Evolutionary conservation across 2,888 invertebrate genomes (phyloP).

Genomic region (Stenurella melanura): DNA sequence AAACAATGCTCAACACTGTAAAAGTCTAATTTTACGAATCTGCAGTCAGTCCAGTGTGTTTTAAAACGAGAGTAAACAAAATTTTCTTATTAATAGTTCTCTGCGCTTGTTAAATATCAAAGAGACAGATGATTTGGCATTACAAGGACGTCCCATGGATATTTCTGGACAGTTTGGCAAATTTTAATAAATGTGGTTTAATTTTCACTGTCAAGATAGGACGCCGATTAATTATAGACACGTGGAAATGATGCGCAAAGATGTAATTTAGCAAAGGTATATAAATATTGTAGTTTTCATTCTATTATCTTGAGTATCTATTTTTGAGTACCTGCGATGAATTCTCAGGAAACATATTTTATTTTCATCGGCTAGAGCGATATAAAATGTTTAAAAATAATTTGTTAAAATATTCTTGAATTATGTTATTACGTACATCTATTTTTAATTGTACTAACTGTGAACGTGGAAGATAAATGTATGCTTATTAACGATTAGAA

Average conservation of each 20-base stretch:
- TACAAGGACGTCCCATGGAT: conserved; percentile 27
- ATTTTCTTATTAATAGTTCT: conserved; percentile 24
- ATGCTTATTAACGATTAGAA: background rate
- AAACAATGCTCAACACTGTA: background rate
- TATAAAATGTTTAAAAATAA: conserved; percentile 11
- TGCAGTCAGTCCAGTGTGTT: background rate
- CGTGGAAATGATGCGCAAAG: conserved; percentile 8
- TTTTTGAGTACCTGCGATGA: conserved; percentile 4
- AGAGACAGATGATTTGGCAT: conserved; percentile 40
- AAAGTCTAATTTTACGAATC: background rate
- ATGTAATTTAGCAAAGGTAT: conserved; percentile 20
- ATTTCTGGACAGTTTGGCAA: conserved; percentile 37
- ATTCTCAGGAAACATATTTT: background rate
- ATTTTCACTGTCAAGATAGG: conserved; percentile 37
- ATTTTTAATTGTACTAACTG: conserved; percentile 3
- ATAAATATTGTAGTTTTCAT: conserved; percentile 18
- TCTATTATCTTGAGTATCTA: conserved; percentile 20
- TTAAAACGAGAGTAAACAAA: conserved; percentile 1
- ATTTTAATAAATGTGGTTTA: conserved; percentile 36
- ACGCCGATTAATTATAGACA: conserved; percentile 51
- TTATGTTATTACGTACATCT: conserved; percentile 1
- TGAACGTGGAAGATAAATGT: background rate
- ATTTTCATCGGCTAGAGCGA: background rate
- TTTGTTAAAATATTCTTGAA: background rate
- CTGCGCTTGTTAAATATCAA: conserved; percentile 29